Evolutionary conservation across 2,888 invertebrate species (phyloP).

Genomic region (Lingula anatina): DNA sequence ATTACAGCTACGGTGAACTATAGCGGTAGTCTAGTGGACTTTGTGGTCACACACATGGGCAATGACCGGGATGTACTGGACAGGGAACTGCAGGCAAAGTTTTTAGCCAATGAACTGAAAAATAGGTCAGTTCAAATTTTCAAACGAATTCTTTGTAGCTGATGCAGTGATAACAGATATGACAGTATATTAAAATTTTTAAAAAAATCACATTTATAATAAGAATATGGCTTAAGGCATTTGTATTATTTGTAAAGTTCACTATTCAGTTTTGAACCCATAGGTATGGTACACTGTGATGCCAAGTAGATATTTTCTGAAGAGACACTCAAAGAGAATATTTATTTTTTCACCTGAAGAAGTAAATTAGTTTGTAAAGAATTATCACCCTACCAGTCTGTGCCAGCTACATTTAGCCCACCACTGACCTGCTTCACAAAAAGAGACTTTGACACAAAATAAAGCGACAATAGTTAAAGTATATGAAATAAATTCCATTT

Average conservation of each 20-base stretch:
- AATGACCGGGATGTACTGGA: constrained; percentile 52
- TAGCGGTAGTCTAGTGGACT: constrained; percentile 44
- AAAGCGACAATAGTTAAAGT: too few species aligned
- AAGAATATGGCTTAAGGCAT: neutral
- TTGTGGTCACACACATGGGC: constrained; percentile 54
- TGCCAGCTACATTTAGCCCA: too few species aligned
- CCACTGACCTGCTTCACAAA: too few species aligned
- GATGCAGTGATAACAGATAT: too few species aligned
- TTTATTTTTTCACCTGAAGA: too few species aligned
- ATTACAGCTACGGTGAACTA: constrained; percentile 50
- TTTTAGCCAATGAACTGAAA: constrained; percentile 37
- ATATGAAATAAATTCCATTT: too few species aligned
- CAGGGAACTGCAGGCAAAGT: constrained; percentile 45
- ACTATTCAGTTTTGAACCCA: neutral
- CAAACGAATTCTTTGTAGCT: neutral
- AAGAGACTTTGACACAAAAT: too few species aligned
- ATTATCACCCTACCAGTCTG: too few species aligned
- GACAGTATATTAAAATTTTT: too few species aligned
- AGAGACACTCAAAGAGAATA: too few species aligned
- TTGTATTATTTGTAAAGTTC: neutral
- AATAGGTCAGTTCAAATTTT: constrained; percentile 24
- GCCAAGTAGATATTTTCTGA: too few species aligned
- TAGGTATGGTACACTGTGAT: neutral
- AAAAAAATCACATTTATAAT: neutral
- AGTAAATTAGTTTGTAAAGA: too few species aligned